Conservation (phyloP, 2,113 vertebrate species). For the Prinia subflava region DNA sequence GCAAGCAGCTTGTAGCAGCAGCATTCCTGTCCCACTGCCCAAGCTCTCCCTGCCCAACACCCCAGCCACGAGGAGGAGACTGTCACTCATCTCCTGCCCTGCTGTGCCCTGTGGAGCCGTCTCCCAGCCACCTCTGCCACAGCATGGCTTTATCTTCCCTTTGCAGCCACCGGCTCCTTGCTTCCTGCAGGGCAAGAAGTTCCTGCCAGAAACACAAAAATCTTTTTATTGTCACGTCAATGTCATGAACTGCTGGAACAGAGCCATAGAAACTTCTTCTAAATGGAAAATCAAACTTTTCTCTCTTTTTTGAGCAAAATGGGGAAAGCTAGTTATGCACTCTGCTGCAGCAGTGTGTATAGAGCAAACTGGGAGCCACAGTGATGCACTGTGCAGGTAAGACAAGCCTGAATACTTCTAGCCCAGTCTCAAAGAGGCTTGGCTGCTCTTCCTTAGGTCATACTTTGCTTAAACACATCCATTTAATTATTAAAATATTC, state of each 20-base stretch:
- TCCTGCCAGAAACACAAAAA: neutral
- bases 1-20: neutral
- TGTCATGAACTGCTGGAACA: constrained; percentile 1
- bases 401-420: neutral
- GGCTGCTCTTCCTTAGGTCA: neutral
- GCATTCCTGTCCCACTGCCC: neutral
- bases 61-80: neutral
- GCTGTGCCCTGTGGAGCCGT: neutral
- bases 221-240: neutral
- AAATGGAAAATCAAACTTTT: constrained; percentile 35
- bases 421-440: neutral
- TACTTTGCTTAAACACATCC: neutral
- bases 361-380: neutral
- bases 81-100: neutral
- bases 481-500: neutral
- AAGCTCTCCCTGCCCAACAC: neutral
- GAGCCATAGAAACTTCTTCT: constrained; percentile 7
- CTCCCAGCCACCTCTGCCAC: neutral
- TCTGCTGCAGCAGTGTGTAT: neutral
- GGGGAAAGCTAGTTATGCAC: neutral
- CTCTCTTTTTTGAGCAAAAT: neutral
- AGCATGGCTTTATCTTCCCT: neutral
- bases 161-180: neutral
- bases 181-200: neutral
- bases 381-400: neutral